These are phyloP conservation scores for Paracentrotus lividus DNA, from an alignment of 53 echinoderm and acorn worm species.

Conservation along the genomic window DNA sequence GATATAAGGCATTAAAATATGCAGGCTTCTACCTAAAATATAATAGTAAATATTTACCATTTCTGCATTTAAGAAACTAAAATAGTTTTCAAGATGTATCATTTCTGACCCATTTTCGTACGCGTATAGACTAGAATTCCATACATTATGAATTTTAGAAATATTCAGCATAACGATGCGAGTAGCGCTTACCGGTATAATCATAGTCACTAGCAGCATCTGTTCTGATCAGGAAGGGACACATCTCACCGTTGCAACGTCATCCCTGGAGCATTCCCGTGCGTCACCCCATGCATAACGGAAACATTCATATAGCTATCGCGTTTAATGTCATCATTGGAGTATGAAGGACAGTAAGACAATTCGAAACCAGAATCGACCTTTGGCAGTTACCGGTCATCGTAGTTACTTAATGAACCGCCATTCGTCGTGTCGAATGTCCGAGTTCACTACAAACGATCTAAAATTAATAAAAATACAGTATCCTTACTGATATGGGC, in stretches of 20 bases:
- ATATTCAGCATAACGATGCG: too few relatives aligned
- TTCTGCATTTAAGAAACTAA: too few relatives aligned
- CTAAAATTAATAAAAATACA: too few relatives aligned
- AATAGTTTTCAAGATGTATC: too few relatives aligned
- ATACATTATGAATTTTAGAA: too few relatives aligned
- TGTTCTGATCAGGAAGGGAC: background rate
- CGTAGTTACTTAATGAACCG: background rate
- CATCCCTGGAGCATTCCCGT: background rate
- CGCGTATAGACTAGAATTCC: too few relatives aligned
- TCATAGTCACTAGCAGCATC: background rate
- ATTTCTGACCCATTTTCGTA: too few relatives aligned
- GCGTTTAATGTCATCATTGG: background rate
- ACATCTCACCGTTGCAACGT: background rate
- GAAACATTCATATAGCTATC: conserved; percentile 1
- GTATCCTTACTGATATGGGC: too few relatives aligned
- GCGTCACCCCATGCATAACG: background rate
- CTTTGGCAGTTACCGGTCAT: background rate
- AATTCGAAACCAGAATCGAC: background rate
- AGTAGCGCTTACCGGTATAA: background rate
- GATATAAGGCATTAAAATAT: too few relatives aligned
- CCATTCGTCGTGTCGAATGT: background rate
- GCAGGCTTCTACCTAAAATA: too few relatives aligned
- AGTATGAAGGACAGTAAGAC: background rate
- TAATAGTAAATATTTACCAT: too few relatives aligned
- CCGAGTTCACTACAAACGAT: conserved; percentile 12